Evolutionary conservation across 2,888 invertebrate genomes (phyloP).

Genomic region (Microplitis manilae): DNA sequence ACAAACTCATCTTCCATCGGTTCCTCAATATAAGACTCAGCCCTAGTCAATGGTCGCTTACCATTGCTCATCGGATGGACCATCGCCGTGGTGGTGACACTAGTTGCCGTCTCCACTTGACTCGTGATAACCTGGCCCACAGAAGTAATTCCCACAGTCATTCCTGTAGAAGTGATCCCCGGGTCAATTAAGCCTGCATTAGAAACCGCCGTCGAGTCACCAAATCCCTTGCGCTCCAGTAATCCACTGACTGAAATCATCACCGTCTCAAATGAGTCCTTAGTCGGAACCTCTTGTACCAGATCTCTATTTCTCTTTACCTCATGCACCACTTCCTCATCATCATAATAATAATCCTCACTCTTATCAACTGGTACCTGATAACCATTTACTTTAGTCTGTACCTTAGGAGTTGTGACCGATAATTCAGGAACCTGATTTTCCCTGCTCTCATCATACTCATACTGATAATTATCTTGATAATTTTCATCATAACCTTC

Average conservation of each 20-base stretch:
- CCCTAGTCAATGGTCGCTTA: constrained; percentile 64
- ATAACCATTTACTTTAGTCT: constrained; percentile 65
- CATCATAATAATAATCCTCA: constrained; percentile 61
- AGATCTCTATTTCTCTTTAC: constrained; percentile 55
- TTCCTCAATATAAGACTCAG: constrained; percentile 66
- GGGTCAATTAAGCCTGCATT: constrained; percentile 59
- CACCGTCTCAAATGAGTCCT: constrained; percentile 75
- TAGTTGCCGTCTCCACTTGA: constrained; percentile 60
- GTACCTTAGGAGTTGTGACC: constrained; percentile 65
- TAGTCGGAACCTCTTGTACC: constrained; percentile 72
- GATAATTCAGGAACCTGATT: constrained; percentile 62
- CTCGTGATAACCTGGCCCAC: constrained; percentile 59
- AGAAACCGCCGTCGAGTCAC: constrained; percentile 46
- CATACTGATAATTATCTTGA: constrained; percentile 57
- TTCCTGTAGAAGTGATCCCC: constrained; percentile 55
- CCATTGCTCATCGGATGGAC: constrained; percentile 71
- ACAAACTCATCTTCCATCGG: constrained; percentile 58
- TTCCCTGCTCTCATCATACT: too few species aligned
- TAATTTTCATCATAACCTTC: constrained; percentile 58
- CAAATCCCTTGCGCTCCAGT: constrained; percentile 62
- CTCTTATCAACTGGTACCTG: constrained; percentile 52
- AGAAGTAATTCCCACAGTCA: constrained; percentile 54
- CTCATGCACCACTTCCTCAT: constrained; percentile 57
- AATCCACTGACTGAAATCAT: constrained; percentile 71
- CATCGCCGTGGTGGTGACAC: constrained; percentile 69